phyloP scores from a whole-genome alignment of 2,888 invertebrate genomes.

The Agrochola litura region DNA sequence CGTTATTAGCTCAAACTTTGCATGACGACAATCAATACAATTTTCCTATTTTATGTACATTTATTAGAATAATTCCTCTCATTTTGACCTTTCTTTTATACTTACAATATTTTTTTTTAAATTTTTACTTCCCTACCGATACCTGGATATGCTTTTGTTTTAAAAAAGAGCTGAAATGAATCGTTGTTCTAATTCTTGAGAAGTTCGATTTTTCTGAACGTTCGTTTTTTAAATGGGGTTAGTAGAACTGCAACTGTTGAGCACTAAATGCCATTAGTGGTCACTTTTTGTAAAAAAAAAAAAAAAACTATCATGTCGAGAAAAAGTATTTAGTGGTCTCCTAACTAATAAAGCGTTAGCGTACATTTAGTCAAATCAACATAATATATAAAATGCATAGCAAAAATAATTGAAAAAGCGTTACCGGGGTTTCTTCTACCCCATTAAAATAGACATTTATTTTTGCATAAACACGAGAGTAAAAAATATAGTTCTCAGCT shows the following conservation, averaged over 20 bases:
- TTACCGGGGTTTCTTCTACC: conserved; percentile 57
- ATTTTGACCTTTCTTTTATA: conserved; percentile 89
- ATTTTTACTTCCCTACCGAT: conserved; percentile 79
- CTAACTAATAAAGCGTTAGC: conserved; percentile 73
- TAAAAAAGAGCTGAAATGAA: conserved; percentile 62
- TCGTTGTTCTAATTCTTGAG: conserved; percentile 22
- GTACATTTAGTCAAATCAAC: conserved; percentile 63
- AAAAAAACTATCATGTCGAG: neutral
- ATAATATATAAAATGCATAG: conserved; percentile 77
- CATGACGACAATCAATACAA: conserved; percentile 78
- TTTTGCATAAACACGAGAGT: conserved; percentile 78
- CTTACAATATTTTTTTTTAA: conserved; percentile 80
- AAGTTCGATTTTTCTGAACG: neutral
- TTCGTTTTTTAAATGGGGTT: neutral
- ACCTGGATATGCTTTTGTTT: conserved; percentile 84
- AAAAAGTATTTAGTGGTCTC: conserved; percentile 40
- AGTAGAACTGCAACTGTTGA: conserved; percentile 1
- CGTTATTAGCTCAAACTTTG: conserved; percentile 72
- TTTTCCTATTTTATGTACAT: conserved; percentile 85
- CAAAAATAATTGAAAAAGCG: conserved; percentile 82
- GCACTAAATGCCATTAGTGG: neutral
- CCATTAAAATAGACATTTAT: conserved; percentile 67
- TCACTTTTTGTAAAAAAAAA: conserved; percentile 2
- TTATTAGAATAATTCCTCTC: conserved; percentile 89
- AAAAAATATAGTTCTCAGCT: conserved; percentile 83